Base-by-base conservation (phyloP, 1,140 invertebrate species). In the Ceratosolen solmsi region DNA sequence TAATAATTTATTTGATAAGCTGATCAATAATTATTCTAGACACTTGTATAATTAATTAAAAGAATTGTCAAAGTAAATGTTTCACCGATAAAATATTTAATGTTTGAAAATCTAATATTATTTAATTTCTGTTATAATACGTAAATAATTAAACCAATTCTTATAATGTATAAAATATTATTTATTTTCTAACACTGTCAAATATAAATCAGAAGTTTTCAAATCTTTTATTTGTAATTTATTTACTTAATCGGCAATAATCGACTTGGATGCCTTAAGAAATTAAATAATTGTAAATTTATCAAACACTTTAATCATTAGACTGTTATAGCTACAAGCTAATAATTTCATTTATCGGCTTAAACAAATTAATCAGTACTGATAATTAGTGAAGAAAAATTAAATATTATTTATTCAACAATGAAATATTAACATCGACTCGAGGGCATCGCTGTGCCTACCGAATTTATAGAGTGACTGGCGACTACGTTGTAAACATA, bases 391-490 rank as follows among this genome's bases (percentile, higher is more conserved):
- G 30, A 46, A 77, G 17, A 30, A 9, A 5, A 30, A 49, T n/a
- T 22, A 77, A 65, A 65, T 63, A 77, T 77, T 46, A 58, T 58
- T 77, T 65, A 78, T 78, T 54, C 27, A 78, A 63, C 63, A 78
- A 51, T 78, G 63, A 78, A 33, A 68, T 78, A 27, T 68, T n/a
- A 79, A 70, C 65, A 58, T 79, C 77, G 76, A 78, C 60, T 70
- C 76, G 65, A 79, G 65, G 77, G 65, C 65, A 71, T 79, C 63
- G 49, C n/a, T 71, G 65, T 79, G 77, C 77, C 77, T 79, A 68
- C n/a, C 51, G 46, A 78, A 79, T 79, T 79, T 79, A 56, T n/a
- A 68, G 41, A 36, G 60, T 63, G 76, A 68, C 63, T 54, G 51
- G 33, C n/a, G 33, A 79, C 51, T 71, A 51, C 77, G 51, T 79